Conservation (phyloP, 2,888 invertebrate genomes). For the Alviniconcha strummeri region DNA sequence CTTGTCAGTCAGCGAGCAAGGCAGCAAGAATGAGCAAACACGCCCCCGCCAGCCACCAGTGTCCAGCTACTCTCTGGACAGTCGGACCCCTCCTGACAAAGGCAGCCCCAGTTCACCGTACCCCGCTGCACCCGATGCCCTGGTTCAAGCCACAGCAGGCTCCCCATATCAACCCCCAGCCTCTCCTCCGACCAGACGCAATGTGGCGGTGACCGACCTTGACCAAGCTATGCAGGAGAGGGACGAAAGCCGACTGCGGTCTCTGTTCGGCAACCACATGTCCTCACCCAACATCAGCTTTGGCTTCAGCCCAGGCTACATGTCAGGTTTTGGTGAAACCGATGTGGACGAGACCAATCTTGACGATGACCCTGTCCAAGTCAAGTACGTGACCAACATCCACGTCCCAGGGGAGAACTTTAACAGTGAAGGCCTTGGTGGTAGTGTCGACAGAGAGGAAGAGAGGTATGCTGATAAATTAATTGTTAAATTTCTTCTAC, state of each 20-base stretch:
- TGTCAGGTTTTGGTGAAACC: slow-evolving; percentile 19
- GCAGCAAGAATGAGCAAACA: background rate
- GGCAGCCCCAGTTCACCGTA: too few species aligned
- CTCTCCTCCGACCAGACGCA: background rate
- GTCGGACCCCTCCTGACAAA: background rate
- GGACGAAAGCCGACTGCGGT: slow-evolving; percentile 51
- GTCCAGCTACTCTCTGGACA: slow-evolving; percentile 26
- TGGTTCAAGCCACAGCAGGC: too few species aligned
- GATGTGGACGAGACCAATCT: slow-evolving; percentile 55
- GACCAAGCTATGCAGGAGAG: slow-evolving; percentile 57
- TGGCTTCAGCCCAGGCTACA: background rate
- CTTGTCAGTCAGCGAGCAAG: slow-evolving; percentile 3
- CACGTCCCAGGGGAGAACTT: slow-evolving; percentile 23
- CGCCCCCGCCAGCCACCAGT: background rate
- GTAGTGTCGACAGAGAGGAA: slow-evolving; percentile 1
- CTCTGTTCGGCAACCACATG: slow-evolving; percentile 42
- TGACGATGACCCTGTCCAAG: slow-evolving; percentile 44
- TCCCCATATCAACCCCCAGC: background rate
- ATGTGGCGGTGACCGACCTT: slow-evolving; percentile 53
- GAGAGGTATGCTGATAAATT: background rate
- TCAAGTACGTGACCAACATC: slow-evolving; percentile 32
- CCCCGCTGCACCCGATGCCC: too few species aligned
- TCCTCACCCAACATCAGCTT: background rate
- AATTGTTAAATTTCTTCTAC: too few species aligned
- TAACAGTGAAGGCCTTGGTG: background rate